A percentile compares a stretch with the other conserved stretches of the same genome.
Conservation (phyloP, 2,797 vertebrate species). For the Buphagus erythrorhynchus region DNA sequence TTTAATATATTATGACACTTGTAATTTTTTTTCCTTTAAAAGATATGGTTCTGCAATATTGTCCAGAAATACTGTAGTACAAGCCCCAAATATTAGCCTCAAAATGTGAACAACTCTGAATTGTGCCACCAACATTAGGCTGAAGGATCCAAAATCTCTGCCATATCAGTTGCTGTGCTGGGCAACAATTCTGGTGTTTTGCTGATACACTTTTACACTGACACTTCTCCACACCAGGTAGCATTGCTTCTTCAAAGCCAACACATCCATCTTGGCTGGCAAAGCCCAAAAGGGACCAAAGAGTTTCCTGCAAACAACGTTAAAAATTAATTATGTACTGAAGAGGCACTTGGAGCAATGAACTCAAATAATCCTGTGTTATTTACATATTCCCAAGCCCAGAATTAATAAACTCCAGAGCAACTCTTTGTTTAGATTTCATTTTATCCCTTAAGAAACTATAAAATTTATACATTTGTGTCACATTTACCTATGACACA, state of each 20-base stretch:
- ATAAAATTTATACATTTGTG: too few species aligned
- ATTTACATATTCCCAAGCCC: not conserved
- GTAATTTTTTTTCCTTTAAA: not conserved
- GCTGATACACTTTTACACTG: not conserved
- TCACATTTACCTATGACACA: not conserved
- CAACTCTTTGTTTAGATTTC: not conserved
- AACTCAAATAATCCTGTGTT: not conserved
- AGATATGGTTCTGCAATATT: not conserved
- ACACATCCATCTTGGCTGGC: not conserved
- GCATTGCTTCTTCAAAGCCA: not conserved
- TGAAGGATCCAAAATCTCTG: not conserved
- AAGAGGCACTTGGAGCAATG: not conserved
- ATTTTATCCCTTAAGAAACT: not conserved
- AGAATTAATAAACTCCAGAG: not conserved
- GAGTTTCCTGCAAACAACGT: not conserved
- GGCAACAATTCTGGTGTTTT: not conserved
- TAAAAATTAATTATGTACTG: not conserved
- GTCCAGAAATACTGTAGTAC: not conserved
- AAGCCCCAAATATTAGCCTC: not conserved
- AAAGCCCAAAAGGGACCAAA: not conserved
- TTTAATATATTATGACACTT: not conserved
- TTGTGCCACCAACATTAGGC: not conserved
- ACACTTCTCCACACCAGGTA: not conserved
- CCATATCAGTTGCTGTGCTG: fast-evolving
- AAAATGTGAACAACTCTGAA: not conserved